These are phyloP conservation scores for Nasonia longicornis DNA, from an alignment of 1,140 invertebrate genomes.

Conservation along the genomic window DNA sequence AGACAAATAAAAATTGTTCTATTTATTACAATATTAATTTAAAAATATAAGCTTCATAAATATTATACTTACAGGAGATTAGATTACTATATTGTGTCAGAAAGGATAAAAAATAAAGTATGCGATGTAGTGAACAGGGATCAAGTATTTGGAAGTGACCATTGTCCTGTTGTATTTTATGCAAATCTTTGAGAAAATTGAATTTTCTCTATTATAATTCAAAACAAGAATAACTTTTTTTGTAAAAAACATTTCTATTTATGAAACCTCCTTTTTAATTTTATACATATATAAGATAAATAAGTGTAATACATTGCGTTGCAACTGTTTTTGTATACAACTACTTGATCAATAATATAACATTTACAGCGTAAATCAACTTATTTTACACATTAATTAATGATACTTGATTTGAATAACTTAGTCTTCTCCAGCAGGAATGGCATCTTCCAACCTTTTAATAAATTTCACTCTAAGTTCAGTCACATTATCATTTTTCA, in stretches of 20 bases:
- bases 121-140: slow-evolving; percentile 85
- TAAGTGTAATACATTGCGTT: slow-evolving; percentile 13
- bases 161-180: slow-evolving; percentile 86
- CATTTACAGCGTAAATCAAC: slow-evolving; percentile 19
- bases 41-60: background rate
- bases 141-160: slow-evolving; percentile 86
- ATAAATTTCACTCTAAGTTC: slow-evolving; percentile 97
- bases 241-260: slow-evolving; percentile 24
- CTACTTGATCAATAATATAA: slow-evolving; percentile 35
- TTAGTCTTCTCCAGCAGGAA: slow-evolving; percentile 98
- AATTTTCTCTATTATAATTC: background rate
- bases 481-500: slow-evolving; percentile 94
- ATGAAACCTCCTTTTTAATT: slow-evolving; percentile 12
- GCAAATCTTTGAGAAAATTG: slow-evolving; percentile 68
- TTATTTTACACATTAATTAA: slow-evolving; percentile 10
- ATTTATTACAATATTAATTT: slow-evolving; percentile 35
- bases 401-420: slow-evolving; percentile 3
- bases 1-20: slow-evolving; percentile 53
- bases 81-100: slow-evolving; percentile 93
- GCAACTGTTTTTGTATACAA: slow-evolving; percentile 21
- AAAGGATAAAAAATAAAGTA: slow-evolving; percentile 80
- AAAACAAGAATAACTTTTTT: slow-evolving; percentile 17
- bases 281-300: slow-evolving; percentile 19
- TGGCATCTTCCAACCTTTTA: slow-evolving; percentile 94
- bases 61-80: slow-evolving; percentile 80